These are phyloP conservation scores for Vanessa atalanta DNA, from an alignment of 1,140 invertebrate species.

Conservation along the genomic window DNA sequence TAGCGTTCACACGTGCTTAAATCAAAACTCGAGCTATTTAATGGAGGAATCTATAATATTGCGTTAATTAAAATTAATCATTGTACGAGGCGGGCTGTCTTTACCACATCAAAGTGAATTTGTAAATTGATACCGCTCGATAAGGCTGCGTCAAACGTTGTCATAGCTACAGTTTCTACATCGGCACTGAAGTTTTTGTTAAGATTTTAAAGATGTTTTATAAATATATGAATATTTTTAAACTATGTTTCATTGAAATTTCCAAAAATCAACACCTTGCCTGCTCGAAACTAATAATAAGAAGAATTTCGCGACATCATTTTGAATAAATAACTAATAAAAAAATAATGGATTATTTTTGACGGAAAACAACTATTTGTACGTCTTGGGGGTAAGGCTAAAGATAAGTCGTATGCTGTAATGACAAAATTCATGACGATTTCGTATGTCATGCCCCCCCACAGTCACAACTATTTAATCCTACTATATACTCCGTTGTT, in stretches of 20 bases:
- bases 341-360: too few relatives aligned
- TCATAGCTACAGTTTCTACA: conserved; percentile 12
- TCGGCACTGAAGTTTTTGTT: not conserved
- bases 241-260: not conserved
- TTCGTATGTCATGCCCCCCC: too few relatives aligned
- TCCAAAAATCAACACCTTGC: too few relatives aligned
- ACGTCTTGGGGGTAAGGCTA: too few relatives aligned
- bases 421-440: too few relatives aligned
- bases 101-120: conserved; percentile 45
- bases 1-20: conserved; percentile 18
- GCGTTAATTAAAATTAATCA: conserved; percentile 53
- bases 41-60: conserved; percentile 34
- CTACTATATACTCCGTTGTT: too few relatives aligned
- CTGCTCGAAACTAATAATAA: not conserved
- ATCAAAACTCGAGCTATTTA: conserved; percentile 31
- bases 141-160: conserved; percentile 42
- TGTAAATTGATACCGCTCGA: conserved; percentile 46
- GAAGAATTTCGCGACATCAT: too few relatives aligned
- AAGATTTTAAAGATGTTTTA: not conserved
- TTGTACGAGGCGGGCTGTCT: conserved; percentile 41
- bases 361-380: too few relatives aligned
- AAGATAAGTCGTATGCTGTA: too few relatives aligned
- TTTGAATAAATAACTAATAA: too few relatives aligned
- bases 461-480: too few relatives aligned
- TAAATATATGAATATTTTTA: not conserved